Base-by-base conservation (phyloP, 2,797 vertebrate genomes). In the Acanthopagrus latus region DNA sequence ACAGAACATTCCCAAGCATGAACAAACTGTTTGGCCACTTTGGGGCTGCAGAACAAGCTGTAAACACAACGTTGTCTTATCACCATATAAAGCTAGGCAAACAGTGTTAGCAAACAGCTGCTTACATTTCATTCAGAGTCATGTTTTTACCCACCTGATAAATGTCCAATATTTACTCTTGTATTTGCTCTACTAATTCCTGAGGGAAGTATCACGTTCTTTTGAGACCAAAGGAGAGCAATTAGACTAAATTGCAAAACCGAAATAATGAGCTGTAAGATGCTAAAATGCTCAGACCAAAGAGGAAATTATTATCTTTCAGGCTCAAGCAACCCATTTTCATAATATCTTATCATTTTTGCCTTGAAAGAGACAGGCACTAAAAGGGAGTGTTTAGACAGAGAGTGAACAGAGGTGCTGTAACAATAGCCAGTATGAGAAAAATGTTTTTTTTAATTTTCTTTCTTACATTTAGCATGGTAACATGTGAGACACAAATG, bases 1-100 rank as follows among this genome's bases (percentile, higher is more conserved):
- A n/a, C n/a, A n/a, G n/a, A n/a, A n/a, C n/a, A n/a, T n/a, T n/a
- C n/a, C n/a, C n/a, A n/a, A n/a, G n/a, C n/a, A n/a, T n/a, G n/a
- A n/a, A n/a, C n/a, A n/a, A n/a, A n/a, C 1, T 54, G 25, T 51
- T 64, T 56, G 6, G 21, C 14, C n/a, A 54, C 5, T 27, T 75
- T 17, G 18, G 5, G 6, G 2, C 10, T 6, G 43, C n/a, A 57
- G 20, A 56, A 58, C 47, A 55, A 72, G 17, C 47, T 64, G 54
- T 80, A 25, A 60, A 58, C 58, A 69, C 3, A 74, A 38, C 21
- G 52, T 79, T 70, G 16, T 47, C 23, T 14, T 46, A 62, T 62
- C 63, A 23, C 7, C 0, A 7, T 27, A 27, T 67, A 48, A 29
- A 20, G 8, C 58, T 63, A 12, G 14, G 33, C 6, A 0, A 52